Evolutionary conservation across 2,797 vertebrate species (phyloP), one percentile per base, ranked within the genome.

Genomic region (Neopelma chrysocephalum): DNA sequence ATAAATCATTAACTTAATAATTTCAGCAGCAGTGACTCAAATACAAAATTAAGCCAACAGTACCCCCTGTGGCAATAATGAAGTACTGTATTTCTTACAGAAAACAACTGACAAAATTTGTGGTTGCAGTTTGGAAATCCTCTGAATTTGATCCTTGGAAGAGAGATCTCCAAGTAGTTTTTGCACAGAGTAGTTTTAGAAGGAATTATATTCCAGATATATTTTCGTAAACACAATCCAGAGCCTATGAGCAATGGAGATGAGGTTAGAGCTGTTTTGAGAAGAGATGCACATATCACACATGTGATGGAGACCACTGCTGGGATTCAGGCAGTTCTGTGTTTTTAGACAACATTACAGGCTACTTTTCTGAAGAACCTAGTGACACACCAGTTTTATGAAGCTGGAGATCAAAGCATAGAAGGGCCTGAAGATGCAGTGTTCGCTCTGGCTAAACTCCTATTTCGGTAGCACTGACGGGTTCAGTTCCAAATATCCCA

Each of bases 1-100:
- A 97, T 98, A 98, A 98, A 98, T 98, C 97, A 98, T 98, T 97
- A 97, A 94, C 66, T 98, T 98, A 97, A 98, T 98, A 97, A 98
- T 98, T 98, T 98, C 97, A 98, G 94, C 97, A 97, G 94, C 90
- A 95, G 56, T 62, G 93, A 93, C 82, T 97, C 83, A 93, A 89
- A 94, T 25, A 94, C 96, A 98, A 98, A 98, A 98, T 98, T 97
- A 98, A 97, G 96, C 94, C 98, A 98, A 98, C 95, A 98, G 97
- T 98, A 98, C 98, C 98, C 98, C 98, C 98, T 98, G 96, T 98
- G 97, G 98, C 96, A 97, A 97, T 93, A 96, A 96, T 23, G 96
- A 95, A 97, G 98, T 96, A 98, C 94, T 98, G 97, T 97, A 93
- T 93, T 85, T 85, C 64, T 65, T 77, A 94, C 57, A 73, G 65